These are phyloP conservation scores for Plagodis dolabraria DNA, from an alignment of 2,888 invertebrate genomes.

Conservation along the genomic window DNA sequence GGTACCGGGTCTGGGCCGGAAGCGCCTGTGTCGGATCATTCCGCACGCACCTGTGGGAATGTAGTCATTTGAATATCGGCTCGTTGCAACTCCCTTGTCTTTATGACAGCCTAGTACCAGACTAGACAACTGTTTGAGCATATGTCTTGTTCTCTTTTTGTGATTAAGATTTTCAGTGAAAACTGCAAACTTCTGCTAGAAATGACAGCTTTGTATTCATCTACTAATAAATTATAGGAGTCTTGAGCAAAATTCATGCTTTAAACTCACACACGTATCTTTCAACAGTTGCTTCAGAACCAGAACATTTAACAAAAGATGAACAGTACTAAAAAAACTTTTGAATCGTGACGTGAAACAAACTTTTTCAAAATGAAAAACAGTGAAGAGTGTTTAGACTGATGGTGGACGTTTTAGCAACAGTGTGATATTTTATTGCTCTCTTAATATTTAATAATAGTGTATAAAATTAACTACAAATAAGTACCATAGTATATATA, in stretches of 20 bases:
- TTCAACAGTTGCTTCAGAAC: conserved; percentile 57
- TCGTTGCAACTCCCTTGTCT: conserved; percentile 39
- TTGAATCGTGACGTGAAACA: conserved; percentile 70
- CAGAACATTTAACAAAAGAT: conserved; percentile 52
- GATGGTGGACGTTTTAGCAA: conserved; percentile 50
- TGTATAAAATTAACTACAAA: conserved; percentile 48
- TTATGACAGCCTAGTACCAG: conserved; percentile 42
- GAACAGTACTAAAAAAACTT: conserved; percentile 56
- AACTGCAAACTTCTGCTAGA: background rate
- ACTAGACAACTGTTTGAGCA: too few relatives aligned
- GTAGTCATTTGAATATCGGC: conserved; percentile 67
- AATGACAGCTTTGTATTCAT: conserved; percentile 31
- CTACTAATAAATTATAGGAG: conserved; percentile 19
- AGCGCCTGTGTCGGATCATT: conserved; percentile 74
- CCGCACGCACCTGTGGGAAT: conserved; percentile 79
- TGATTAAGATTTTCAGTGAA: too few relatives aligned
- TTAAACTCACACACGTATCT: conserved; percentile 30
- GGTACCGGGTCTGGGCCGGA: conserved; percentile 69
- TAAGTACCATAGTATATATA: conserved; percentile 46
- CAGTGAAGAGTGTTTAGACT: conserved; percentile 82
- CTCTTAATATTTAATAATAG: conserved; percentile 63
- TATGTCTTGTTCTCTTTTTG: too few relatives aligned
- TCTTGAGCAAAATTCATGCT: conserved; percentile 43
- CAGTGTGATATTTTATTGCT: conserved; percentile 79
- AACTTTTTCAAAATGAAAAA: conserved; percentile 78